Evolutionary conservation across 2,888 invertebrate genomes (phyloP).

Genomic region (Eupithecia insigniata): DNA sequence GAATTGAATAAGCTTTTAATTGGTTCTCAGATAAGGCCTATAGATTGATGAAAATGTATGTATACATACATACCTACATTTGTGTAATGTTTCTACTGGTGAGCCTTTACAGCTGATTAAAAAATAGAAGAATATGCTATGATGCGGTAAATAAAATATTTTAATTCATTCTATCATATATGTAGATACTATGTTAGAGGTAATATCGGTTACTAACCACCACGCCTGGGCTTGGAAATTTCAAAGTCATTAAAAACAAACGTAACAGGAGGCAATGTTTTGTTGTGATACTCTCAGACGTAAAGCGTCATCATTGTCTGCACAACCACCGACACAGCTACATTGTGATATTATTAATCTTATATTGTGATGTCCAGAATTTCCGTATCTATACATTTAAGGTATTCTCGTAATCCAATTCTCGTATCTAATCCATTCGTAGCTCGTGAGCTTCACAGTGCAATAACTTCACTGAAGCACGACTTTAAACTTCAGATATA

Average conservation of each 20-base stretch:
- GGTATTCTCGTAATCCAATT: neutral
- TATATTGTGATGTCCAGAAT: neutral
- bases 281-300: neutral
- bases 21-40: neutral
- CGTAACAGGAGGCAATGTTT: neutral
- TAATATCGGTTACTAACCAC: neutral
- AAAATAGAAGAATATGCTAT: too few species aligned
- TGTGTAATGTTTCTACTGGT: neutral
- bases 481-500: conserved; percentile 14
- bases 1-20: neutral
- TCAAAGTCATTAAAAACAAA: neutral
- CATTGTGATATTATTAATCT: neutral
- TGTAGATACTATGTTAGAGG: neutral
- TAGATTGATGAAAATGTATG: neutral
- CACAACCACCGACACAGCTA: neutral
- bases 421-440: conserved; percentile 1
- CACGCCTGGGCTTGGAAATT: neutral
- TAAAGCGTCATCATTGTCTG: neutral
- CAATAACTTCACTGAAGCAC: conserved; percentile 28
- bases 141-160: too few species aligned
- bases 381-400: neutral
- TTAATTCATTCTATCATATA: neutral
- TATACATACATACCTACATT: too few species aligned
- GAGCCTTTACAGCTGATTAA: neutral
- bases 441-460: conserved; percentile 24